Conservation (phyloP, 2,113 vertebrate genomes). For the Halcyon malimbica region DNA sequence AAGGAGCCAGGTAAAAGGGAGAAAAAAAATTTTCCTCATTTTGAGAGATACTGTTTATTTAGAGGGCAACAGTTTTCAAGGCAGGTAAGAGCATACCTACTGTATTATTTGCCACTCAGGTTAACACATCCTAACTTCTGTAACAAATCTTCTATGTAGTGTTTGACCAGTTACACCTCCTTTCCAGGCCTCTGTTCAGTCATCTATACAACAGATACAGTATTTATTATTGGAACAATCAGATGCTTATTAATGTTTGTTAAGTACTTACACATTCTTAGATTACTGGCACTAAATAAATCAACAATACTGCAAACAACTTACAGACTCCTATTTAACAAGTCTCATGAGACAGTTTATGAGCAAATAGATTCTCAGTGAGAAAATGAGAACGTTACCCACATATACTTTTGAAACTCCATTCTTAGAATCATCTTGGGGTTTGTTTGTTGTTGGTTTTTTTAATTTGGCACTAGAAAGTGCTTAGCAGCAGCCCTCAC, state of each 20-base stretch:
- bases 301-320: neutral
- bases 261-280: neutral
- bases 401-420: neutral
- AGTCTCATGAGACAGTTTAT: neutral
- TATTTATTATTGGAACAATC: neutral
- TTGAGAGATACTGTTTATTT: neutral
- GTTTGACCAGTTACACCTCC: neutral
- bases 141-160: neutral
- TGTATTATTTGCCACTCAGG: neutral
- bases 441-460: neutral
- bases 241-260: neutral
- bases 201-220: neutral
- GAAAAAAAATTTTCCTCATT: neutral
- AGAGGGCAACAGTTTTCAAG: neutral
- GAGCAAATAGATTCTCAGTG: neutral
- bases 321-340: neutral
- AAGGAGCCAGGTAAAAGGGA: neutral
- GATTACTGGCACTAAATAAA: neutral
- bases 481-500: neutral
- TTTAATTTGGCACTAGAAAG: neutral
- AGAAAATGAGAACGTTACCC: neutral
- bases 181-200: neutral
- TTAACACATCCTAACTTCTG: neutral
- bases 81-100: neutral
- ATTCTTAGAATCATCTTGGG: neutral